Conservation (phyloP, 2,113 vertebrate genomes). For the Elanus axillaris region DNA sequence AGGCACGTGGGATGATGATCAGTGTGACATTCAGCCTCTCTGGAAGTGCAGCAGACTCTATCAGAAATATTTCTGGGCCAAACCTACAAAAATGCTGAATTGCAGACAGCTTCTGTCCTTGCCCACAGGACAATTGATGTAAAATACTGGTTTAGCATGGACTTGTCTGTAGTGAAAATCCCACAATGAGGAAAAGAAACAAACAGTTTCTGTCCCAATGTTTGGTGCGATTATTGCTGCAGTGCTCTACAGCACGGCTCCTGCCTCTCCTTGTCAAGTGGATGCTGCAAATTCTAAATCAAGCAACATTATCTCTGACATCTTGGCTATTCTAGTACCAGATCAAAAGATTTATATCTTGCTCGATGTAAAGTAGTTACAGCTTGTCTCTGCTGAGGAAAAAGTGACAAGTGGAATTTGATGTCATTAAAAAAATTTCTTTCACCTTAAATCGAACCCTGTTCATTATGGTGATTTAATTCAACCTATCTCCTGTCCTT, state of each 20-base stretch:
- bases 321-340: neutral
- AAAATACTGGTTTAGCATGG: neutral
- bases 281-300: neutral
- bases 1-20: neutral
- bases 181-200: neutral
- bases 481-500: neutral
- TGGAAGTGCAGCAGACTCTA: neutral
- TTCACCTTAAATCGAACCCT: neutral
- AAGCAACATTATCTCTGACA: neutral
- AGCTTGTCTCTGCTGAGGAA: neutral
- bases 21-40: neutral
- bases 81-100: neutral
- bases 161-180: neutral
- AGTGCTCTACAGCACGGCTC: accelerated
- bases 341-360: neutral
- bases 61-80: neutral
- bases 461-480: neutral
- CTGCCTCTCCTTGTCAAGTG: neutral
- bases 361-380: neutral
- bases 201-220: neutral
- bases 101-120: neutral
- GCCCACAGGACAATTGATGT: neutral
- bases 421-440: neutral
- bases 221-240: neutral
- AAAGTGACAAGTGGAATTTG: slow-evolving; percentile 13